Conservation (phyloP, 2,888 invertebrate genomes). For the Chesias legatella region DNA sequence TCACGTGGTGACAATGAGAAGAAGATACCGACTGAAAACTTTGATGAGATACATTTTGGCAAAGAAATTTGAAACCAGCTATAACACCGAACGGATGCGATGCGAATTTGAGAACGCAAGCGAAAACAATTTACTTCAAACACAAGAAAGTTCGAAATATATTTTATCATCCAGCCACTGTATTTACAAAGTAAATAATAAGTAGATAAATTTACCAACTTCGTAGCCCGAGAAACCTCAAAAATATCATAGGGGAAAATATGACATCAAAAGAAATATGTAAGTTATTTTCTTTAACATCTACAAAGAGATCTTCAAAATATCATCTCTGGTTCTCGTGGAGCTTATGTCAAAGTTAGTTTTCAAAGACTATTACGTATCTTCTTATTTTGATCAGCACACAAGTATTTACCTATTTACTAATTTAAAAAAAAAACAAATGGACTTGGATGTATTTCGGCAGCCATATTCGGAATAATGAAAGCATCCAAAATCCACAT, state of each 20-base stretch:
- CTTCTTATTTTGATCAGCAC: slow-evolving; percentile 12
- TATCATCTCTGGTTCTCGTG: slow-evolving; percentile 35
- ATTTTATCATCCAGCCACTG: neutral
- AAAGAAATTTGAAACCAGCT: slow-evolving; percentile 16
- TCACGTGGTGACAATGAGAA: slow-evolving; percentile 28
- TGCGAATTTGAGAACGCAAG: neutral
- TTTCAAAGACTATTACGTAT: slow-evolving; percentile 12
- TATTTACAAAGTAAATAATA: slow-evolving; percentile 3
- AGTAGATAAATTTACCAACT: slow-evolving; percentile 7
- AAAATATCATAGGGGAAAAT: slow-evolving; percentile 27
- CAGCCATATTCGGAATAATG: no score
- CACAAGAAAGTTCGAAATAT: neutral
- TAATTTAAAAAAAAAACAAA: no score
- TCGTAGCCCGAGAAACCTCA: slow-evolving; percentile 13
- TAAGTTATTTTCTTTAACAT: slow-evolving; percentile 37
- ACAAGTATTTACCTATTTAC: neutral
- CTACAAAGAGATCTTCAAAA: slow-evolving; percentile 37
- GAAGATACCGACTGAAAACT: slow-evolving; percentile 30
- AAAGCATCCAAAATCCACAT: no score
- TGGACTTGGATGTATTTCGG: no score
- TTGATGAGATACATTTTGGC: slow-evolving; percentile 12
- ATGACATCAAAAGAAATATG: slow-evolving; percentile 35
- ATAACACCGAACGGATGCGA: slow-evolving; percentile 3
- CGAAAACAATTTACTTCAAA: slow-evolving; percentile 1
- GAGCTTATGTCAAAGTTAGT: slow-evolving; percentile 33